These are phyloP conservation scores for Cinara cedri DNA, from an alignment of 2,888 invertebrate genomes.

Conservation along the genomic window DNA sequence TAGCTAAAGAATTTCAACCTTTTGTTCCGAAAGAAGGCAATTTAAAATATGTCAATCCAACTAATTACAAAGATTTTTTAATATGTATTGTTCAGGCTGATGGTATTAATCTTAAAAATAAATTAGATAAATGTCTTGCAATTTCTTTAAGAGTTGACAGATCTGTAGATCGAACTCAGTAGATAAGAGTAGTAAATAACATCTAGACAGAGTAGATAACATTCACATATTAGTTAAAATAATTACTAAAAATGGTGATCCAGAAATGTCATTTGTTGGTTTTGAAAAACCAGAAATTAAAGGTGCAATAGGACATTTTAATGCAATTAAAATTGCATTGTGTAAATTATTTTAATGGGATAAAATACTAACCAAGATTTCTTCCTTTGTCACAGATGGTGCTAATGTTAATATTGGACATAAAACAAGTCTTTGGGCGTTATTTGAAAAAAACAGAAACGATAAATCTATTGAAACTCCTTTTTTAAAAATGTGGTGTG, in stretches of 20 bases:
- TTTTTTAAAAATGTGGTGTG: constrained; percentile 10
- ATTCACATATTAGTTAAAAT: constrained; percentile 7
- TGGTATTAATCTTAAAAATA: constrained; percentile 2
- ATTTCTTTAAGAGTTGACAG: constrained; percentile 1
- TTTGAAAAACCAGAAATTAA: constrained; percentile 7
- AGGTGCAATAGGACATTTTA: constrained; percentile 2
- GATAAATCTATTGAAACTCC: neutral
- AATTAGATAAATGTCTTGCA: constrained; percentile 2
- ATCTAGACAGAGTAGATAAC: no score
- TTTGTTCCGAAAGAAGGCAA: constrained; percentile 1
- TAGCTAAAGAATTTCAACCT: neutral
- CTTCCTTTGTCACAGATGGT: neutral
- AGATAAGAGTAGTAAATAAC: no score
- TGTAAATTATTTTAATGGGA: constrained; percentile 1
- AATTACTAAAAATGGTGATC: constrained; percentile 2
- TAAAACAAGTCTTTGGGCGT: neutral
- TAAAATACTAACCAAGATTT: neutral
- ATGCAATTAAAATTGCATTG: neutral
- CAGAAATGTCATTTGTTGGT: neutral
- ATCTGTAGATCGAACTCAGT: neutral
- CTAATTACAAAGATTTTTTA: neutral
- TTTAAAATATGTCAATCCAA: neutral
- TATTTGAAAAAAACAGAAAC: neutral
- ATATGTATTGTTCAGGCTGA: constrained; percentile 2
- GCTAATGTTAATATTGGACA: constrained; percentile 1